A percentile compares a stretch with the other conserved stretches of the same genome.
Conservation (phyloP, 2,113 vertebrate species). For the Brachionichthys hirsutus region DNA sequence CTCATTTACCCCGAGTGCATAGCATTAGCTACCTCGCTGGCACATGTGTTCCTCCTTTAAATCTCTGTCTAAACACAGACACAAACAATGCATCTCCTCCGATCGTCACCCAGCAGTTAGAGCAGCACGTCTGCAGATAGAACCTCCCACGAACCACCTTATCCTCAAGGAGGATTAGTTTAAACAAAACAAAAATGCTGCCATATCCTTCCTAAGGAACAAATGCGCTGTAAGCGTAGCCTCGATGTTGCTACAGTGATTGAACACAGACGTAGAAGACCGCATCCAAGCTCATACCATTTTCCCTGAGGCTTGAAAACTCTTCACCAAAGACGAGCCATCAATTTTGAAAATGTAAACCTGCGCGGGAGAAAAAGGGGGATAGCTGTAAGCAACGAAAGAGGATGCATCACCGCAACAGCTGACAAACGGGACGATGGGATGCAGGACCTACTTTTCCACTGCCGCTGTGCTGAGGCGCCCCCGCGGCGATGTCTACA, state of each 20-base stretch:
- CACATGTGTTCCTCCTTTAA: slow-evolving; percentile 9
- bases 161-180: slow-evolving; percentile 11
- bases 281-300: slow-evolving; percentile 81
- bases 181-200: slow-evolving; percentile 1
- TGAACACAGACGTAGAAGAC: slow-evolving; percentile 14
- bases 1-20: slow-evolving; percentile 29
- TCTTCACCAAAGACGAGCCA: slow-evolving; percentile 85
- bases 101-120: slow-evolving; percentile 33
- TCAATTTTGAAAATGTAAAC: slow-evolving; percentile 97
- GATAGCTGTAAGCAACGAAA: slow-evolving; percentile 11
- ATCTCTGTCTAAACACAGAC: slow-evolving; percentile 20
- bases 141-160: slow-evolving; percentile 3
- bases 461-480: slow-evolving; percentile 90
- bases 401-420: slow-evolving; percentile 2
- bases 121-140: slow-evolving; percentile 19
- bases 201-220: no score
- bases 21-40: slow-evolving; percentile 27
- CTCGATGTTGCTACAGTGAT: slow-evolving; percentile 1
- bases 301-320: slow-evolving; percentile 94
- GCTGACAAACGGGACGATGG: slow-evolving; percentile 18
- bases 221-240: no score
- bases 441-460: slow-evolving; percentile 84
- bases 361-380: slow-evolving; percentile 66
- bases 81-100: slow-evolving; percentile 46
- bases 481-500: slow-evolving; percentile 90